Base-by-base conservation (phyloP, 2,113 vertebrate genomes). In the Vimba vimba region DNA sequence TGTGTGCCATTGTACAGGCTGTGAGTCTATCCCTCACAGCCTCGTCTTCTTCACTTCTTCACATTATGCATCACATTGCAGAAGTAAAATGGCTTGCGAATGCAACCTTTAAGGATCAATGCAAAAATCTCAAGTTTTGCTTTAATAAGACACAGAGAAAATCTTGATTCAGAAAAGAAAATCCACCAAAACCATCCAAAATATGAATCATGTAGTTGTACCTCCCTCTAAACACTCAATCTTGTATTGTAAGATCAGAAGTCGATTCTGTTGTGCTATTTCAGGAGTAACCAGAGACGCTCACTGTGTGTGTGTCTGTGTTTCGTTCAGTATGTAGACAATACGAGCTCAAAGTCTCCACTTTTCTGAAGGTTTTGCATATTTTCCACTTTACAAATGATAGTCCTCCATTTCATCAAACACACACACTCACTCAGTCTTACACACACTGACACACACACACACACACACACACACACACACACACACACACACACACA, bases 401-500 rank as follows among this genome's bases (percentile, higher is more conserved):
- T 74, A 45, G 39, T 33, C 11, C 52, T n/a, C 52, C 19, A 25
- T 33, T 77, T 47, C 33, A 33, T 50, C 55, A 30, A 2, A 30
- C 39, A 39, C 39, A 6, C 50, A 12, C 43, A 75, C 64, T 73
- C 79, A 55, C 6, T 84, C 66, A 43, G n/a, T 33, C 33, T 4
- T 4, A 36, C 1, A 57, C 47, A 6, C 25, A 30, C 25, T 15
- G 11, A 2, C 52, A 85, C 60, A 64, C 73, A 78, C 33, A 55
- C 55, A 64, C 50, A 9, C 25, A 33, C 23, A 33, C 68, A 62
- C 79, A 50, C 75, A 45, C 21, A 19, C 55, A 52, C 5, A 52
- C 57, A 36, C 9, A 55, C 12, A 85, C 59, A 82, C 71, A 52
- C n/a, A 62, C 73, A 71, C 71, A 1, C 77, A 7, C 84, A 52